Base-by-base conservation (phyloP, 2,888 invertebrate species). In the Plebejus melissa region DNA sequence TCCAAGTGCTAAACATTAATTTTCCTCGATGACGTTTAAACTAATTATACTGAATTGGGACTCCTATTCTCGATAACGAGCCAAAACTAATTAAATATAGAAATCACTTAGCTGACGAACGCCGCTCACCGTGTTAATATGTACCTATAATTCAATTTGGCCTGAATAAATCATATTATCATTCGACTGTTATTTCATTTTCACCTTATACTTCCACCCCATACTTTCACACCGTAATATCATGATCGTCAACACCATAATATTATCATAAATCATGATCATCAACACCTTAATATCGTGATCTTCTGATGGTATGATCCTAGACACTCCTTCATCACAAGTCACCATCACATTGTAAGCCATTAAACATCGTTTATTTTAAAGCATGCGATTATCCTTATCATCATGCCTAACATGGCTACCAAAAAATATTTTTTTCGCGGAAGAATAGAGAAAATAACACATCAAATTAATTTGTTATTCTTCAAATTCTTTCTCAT, bases 61-160 rank as follows among this genome's bases (percentile, higher is more conserved):
- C 13, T 32, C 13, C 22, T 22, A 22, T 22, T 22, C 22, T 22
- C 7, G 65, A 32, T 36, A 65, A 32, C 65, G 65, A 65, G 65
- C 65, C 32, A 65, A 36, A 65, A 65, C 32, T 65, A 32, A 65
- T 65, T 65, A 65, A 65, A 65, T 65, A 65, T 65, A 65, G 65
- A 65, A 32, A 65, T 65, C 65, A 65, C 32, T 65, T 32, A 13
- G 65, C 32, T 5, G 65, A 11, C 9, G 32, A 32, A 36, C 32
- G 9, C 4, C 32, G 65, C 58, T 58, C 22, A n/a, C 58, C 7
- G 7, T 58, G 22, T 58, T 22, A 58, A 58, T 22, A 22, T 22
- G n/a, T 58, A 22, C 22, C 22, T 22, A 58, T n/a, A 7, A 16
- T 58, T 22, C 22, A 22, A n/a, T 58, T 22, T 58, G 58, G n/a